Conservation (phyloP, 1,140 invertebrate genomes). For the Euschistus heros region DNA sequence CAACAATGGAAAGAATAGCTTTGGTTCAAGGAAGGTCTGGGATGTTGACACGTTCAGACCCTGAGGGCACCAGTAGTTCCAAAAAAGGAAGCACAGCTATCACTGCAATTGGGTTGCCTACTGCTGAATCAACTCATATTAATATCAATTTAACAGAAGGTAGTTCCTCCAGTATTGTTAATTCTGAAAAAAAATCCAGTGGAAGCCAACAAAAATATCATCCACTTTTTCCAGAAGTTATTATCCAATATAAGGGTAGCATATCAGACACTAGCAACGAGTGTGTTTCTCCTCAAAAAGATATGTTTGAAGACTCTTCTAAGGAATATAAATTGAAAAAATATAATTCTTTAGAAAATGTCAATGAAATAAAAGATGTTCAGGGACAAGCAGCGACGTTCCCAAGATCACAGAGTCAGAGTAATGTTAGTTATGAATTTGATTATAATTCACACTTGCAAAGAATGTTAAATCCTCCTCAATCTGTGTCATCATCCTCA, state of each 20-base stretch:
- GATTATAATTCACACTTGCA: neutral
- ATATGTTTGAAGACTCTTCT: slow-evolving; percentile 1
- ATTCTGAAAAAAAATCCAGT: neutral
- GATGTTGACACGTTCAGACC: slow-evolving; percentile 34
- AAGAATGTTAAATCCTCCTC: slow-evolving; percentile 18
- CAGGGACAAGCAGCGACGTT: slow-evolving; percentile 16
- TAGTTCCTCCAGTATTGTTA: slow-evolving; percentile 1
- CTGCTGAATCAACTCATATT: slow-evolving; percentile 27
- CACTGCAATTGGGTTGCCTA: slow-evolving; percentile 11
- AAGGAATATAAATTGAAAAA: slow-evolving; percentile 13
- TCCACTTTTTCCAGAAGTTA: slow-evolving; percentile 25
- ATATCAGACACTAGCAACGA: slow-evolving; percentile 2
- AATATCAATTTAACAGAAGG: neutral
- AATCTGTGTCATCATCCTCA: slow-evolving; percentile 28
- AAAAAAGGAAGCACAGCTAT: neutral
- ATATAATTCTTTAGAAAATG: slow-evolving; percentile 26
- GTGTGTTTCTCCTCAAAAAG: slow-evolving; percentile 3
- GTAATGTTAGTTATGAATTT: slow-evolving; percentile 19
- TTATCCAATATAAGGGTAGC: neutral
- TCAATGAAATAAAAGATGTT: neutral
- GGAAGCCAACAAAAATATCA: neutral
- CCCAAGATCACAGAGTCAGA: slow-evolving; percentile 26
- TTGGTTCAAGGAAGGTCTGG: slow-evolving; percentile 32
- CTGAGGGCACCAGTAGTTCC: slow-evolving; percentile 33
- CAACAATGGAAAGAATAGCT: slow-evolving; percentile 48